These are phyloP conservation scores for Pantelozetes paolii DNA, from an alignment of 2,888 invertebrate species.

Conservation along the genomic window DNA sequence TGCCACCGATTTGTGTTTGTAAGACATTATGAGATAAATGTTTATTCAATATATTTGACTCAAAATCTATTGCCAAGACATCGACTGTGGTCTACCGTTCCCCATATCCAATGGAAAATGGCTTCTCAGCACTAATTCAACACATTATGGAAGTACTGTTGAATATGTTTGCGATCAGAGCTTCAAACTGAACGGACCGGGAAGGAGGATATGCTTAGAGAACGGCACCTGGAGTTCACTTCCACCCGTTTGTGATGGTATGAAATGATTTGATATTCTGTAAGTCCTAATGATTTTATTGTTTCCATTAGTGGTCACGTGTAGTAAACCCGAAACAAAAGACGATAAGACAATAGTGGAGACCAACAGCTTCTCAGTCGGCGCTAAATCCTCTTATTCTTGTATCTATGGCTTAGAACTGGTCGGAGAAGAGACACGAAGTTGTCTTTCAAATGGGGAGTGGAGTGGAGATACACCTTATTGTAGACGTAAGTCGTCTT, in stretches of 20 bases:
- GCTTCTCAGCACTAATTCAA: conserved; percentile 75
- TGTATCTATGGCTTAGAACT: conserved; percentile 76
- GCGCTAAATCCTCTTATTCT: conserved; percentile 71
- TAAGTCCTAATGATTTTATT: background rate
- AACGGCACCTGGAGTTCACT: conserved; percentile 87
- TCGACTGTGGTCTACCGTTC: conserved; percentile 76
- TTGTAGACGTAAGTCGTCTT: conserved; percentile 67
- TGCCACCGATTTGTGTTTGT: conserved; percentile 47
- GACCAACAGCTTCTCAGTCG: conserved; percentile 56
- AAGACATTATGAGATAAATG: background rate
- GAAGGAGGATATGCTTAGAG: conserved; percentile 74
- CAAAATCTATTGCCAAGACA: conserved; percentile 43
- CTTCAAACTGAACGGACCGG: conserved; percentile 75
- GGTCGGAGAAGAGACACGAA: conserved; percentile 69
- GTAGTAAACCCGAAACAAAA: conserved; percentile 45
- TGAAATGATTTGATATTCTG: background rate
- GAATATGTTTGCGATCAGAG: conserved; percentile 77
- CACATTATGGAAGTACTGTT: conserved; percentile 79
- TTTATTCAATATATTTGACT: background rate
- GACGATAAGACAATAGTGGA: conserved; percentile 45
- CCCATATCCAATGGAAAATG: conserved; percentile 69
- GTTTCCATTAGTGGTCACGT: conserved; percentile 44
- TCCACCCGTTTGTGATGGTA: conserved; percentile 65
- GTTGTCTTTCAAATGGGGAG: conserved; percentile 69
- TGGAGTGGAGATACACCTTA: conserved; percentile 75